Conservation (phyloP, 2,888 invertebrate genomes). For the Athetis lepigone region DNA sequence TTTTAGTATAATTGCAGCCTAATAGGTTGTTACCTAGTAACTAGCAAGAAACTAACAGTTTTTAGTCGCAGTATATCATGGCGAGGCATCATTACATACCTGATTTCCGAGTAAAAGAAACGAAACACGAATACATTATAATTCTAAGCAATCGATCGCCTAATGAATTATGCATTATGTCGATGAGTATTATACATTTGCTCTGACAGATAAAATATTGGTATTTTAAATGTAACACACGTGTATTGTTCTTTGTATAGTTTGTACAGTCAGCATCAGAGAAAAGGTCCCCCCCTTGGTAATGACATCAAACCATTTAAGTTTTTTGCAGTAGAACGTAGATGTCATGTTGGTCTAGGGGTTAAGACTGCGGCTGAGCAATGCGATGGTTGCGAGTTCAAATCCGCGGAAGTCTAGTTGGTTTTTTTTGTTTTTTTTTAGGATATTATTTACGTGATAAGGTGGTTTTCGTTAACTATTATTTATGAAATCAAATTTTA, state of each 20-base stretch:
- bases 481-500: too few relatives aligned
- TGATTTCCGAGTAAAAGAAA: conserved; percentile 19
- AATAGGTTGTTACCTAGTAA: conserved; percentile 14
- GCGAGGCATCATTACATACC: not conserved
- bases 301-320: too few relatives aligned
- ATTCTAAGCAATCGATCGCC: conserved; percentile 20
- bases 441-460: too few relatives aligned
- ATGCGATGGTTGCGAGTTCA: too few relatives aligned
- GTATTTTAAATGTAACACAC: conserved; percentile 19
- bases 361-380: too few relatives aligned
- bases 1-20: conserved; percentile 9
- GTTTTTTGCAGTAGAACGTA: too few relatives aligned
- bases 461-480: too few relatives aligned
- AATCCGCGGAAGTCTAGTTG: too few relatives aligned
- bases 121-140: conserved; percentile 25
- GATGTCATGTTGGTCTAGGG: too few relatives aligned
- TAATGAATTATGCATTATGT: conserved; percentile 32
- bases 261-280: not conserved
- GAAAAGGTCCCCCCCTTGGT: too few relatives aligned
- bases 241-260: conserved; percentile 30
- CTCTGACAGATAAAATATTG: conserved; percentile 16
- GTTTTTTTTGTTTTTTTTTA: too few relatives aligned
- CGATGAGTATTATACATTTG: conserved; percentile 2
- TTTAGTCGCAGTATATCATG: not conserved
- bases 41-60: conserved; percentile 5